These are phyloP conservation scores for Caenorhabditis drosophilae DNA, from an alignment of 2,888 invertebrate genomes.

Conservation along the genomic window DNA sequence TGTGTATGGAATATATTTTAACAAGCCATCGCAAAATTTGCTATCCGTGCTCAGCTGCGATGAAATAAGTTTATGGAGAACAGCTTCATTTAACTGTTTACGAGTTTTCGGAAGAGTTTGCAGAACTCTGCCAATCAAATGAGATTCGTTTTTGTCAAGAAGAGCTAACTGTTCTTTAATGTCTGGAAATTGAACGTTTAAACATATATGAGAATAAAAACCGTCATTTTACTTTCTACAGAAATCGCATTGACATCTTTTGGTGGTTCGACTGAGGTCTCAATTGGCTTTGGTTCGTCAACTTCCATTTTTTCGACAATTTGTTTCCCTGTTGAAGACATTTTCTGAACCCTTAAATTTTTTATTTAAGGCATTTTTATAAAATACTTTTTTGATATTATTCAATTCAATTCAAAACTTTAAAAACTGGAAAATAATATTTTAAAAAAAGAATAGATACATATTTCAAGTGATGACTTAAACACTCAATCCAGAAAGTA, in stretches of 20 bases:
- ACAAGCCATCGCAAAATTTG: constrained; percentile 5
- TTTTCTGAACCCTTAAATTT: constrained; percentile 10
- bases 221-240: constrained; percentile 42
- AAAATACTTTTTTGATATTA: no score
- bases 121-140: constrained; percentile 56
- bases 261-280: constrained; percentile 20
- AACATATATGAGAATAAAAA: neutral
- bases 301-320: constrained; percentile 60
- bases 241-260: constrained; percentile 49
- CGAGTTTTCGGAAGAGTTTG: constrained; percentile 60
- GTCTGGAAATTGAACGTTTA: constrained; percentile 22
- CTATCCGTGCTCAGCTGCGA: constrained; percentile 7
- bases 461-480: no score
- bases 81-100: constrained; percentile 50
- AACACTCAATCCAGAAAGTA: constrained; percentile 3
- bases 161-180: constrained; percentile 43
- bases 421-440: no score
- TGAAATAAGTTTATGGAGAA: constrained; percentile 26
- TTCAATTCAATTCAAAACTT: no score
- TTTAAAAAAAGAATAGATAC: no score
- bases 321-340: constrained; percentile 15
- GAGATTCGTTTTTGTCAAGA: constrained; percentile 59
- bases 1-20: constrained; percentile 11
- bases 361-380: neutral
- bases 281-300: constrained; percentile 46